phyloP scores from a whole-genome alignment of 2,888 invertebrate species.

The Suillia variegata region DNA sequence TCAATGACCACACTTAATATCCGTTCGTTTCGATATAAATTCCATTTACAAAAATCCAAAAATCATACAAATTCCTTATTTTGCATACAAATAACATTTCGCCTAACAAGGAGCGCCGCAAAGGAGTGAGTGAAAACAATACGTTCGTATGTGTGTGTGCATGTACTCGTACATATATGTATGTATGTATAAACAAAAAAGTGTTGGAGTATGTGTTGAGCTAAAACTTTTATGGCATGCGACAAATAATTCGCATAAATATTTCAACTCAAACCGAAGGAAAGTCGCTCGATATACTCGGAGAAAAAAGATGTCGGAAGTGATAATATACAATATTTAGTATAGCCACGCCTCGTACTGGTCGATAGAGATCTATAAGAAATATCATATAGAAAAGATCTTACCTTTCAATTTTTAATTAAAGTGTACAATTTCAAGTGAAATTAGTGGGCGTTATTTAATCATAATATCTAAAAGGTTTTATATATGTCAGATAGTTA shows the following conservation, averaged over 20 bases:
- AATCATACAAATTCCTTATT: conserved; percentile 17
- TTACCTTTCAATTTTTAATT: too few species aligned
- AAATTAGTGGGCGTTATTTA: too few species aligned
- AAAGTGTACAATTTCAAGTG: too few species aligned
- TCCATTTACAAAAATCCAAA: neutral
- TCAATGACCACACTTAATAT: neutral
- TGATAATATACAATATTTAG: too few species aligned
- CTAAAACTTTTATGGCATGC: neutral
- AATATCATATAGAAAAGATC: too few species aligned
- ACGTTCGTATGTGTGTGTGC: neutral
- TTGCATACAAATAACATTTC: conserved; percentile 49
- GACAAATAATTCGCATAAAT: neutral
- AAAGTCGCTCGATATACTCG: neutral
- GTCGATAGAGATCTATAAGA: too few species aligned
- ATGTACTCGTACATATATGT: neutral
- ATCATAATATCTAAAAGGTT: too few species aligned
- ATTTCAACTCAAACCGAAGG: neutral
- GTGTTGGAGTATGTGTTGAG: neutral
- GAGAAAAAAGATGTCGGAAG: too few species aligned
- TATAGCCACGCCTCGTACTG: too few species aligned
- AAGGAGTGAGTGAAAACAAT: neutral
- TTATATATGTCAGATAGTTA: too few species aligned
- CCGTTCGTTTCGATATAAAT: neutral
- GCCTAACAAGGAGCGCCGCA: neutral
- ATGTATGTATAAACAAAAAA: too few species aligned